phyloP scores from a whole-genome alignment of 2,113 vertebrate genomes.

The Oreochromis niloticus region DNA sequence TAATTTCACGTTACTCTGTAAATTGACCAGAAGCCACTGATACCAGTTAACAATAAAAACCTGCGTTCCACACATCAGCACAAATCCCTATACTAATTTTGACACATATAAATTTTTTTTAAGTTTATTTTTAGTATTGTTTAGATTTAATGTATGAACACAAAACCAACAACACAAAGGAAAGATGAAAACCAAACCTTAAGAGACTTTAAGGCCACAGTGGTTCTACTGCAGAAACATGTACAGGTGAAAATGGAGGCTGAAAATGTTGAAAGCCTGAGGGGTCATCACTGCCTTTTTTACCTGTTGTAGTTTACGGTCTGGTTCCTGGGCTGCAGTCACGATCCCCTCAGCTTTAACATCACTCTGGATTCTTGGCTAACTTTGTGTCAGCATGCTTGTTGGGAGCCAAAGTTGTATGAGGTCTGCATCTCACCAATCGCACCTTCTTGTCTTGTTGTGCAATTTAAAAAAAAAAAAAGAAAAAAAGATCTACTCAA shows the following conservation, averaged over 20 bases:
- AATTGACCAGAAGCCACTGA: background rate
- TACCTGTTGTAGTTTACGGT: background rate
- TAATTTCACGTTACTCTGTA: background rate
- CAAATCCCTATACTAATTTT: background rate
- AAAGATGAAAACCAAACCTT: background rate
- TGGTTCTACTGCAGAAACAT: background rate
- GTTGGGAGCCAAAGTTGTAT: background rate
- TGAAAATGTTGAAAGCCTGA: background rate
- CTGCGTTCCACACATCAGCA: background rate
- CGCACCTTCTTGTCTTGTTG: background rate
- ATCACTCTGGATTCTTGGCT: background rate
- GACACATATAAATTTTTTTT: background rate
- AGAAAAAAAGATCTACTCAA: background rate
- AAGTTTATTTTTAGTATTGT: background rate
- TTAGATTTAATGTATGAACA: background rate
- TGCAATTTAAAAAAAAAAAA: background rate
- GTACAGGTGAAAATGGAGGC: background rate
- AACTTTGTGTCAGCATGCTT: background rate
- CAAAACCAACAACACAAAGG: background rate
- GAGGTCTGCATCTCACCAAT: background rate
- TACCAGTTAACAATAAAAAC: background rate
- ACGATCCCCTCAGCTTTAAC: background rate
- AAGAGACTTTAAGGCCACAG: background rate
- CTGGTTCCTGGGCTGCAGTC: background rate
- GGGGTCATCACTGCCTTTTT: background rate